Percentiles rank a stretch among this genome's conserved stretches.
Conservation (phyloP, 2,888 invertebrate species). For the Meiosimyza platycephala region DNA sequence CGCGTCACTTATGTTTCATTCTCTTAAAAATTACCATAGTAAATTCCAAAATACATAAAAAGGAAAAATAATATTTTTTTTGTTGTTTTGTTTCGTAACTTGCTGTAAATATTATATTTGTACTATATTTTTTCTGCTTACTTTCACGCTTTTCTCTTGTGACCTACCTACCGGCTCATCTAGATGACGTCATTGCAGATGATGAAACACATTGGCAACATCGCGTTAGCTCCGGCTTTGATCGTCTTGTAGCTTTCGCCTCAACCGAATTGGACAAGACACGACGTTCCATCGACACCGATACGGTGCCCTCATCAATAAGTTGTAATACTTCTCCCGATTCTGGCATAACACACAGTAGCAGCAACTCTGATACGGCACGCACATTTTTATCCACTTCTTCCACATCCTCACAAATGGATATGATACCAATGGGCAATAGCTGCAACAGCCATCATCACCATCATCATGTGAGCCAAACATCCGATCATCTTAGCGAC, state of each 20-base stretch:
- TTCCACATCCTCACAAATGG: constrained; percentile 68
- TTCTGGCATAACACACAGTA: constrained; percentile 84
- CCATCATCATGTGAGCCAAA: constrained; percentile 48
- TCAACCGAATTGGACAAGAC: constrained; percentile 91
- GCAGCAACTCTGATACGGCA: constrained; percentile 66
- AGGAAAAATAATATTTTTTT: constrained; percentile 31
- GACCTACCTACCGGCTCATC: background rate
- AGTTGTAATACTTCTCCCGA: constrained; percentile 89
- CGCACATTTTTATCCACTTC: constrained; percentile 68
- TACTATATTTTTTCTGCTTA: constrained; percentile 12
- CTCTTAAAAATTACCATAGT: too few species aligned
- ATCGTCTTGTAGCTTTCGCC: constrained; percentile 92
- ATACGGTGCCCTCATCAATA: constrained; percentile 66
- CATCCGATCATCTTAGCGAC: constrained; percentile 60
- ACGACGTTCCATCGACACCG: constrained; percentile 83
- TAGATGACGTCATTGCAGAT: constrained; percentile 71
- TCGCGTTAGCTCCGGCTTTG: constrained; percentile 92
- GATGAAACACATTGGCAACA: constrained; percentile 93
- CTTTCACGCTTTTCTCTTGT: constrained; percentile 12
- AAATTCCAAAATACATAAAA: too few species aligned
- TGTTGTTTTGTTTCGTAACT: constrained; percentile 26
- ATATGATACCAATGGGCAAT: constrained; percentile 58
- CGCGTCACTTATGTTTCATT: too few species aligned
- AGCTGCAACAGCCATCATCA: constrained; percentile 51
- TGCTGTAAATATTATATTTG: constrained; percentile 27